These are phyloP conservation scores for Drosophila lini DNA, from an alignment of 1,140 invertebrate genomes.

Conservation along the genomic window DNA sequence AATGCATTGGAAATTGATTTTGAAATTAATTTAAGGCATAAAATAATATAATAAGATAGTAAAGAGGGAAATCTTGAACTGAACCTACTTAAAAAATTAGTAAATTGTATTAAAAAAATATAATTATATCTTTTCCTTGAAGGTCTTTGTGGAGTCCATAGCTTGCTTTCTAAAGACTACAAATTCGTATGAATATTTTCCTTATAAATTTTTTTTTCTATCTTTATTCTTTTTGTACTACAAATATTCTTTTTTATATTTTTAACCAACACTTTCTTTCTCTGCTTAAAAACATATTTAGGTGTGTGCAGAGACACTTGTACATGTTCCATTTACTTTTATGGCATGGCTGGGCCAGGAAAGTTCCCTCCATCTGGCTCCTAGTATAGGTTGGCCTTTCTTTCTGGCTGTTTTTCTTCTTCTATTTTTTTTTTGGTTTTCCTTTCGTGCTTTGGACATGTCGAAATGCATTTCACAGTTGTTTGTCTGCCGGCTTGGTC, in stretches of 20 bases:
- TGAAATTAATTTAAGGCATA: neutral
- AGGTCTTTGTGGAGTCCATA: neutral
- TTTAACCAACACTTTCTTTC: neutral
- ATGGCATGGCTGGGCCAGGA: constrained; percentile 57
- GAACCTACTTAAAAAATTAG: too few relatives aligned
- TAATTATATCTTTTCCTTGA: neutral
- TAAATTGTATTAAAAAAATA: neutral
- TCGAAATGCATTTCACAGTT: constrained; percentile 78
- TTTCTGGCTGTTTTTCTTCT: neutral
- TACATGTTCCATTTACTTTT: constrained; percentile 77
- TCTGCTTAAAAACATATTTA: constrained; percentile 6
- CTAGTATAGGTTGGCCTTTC: constrained; percentile 21
- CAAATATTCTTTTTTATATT: neutral
- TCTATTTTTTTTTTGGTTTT: constrained; percentile 4
- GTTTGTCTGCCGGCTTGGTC: constrained; percentile 58
- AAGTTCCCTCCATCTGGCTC: neutral
- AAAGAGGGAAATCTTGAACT: too few relatives aligned
- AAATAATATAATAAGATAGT: neutral
- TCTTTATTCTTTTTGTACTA: neutral
- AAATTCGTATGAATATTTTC: neutral
- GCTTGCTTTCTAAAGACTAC: too few relatives aligned
- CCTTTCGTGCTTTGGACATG: constrained; percentile 47
- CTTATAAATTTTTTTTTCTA: neutral
- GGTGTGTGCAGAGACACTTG: constrained; percentile 29
- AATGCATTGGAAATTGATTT: neutral